A percentile compares a stretch with the other conserved stretches of the same genome.
Evolutionary conservation across 2,888 invertebrate genomes (phyloP).

Genomic region (Ennomos fuscantarius): DNA sequence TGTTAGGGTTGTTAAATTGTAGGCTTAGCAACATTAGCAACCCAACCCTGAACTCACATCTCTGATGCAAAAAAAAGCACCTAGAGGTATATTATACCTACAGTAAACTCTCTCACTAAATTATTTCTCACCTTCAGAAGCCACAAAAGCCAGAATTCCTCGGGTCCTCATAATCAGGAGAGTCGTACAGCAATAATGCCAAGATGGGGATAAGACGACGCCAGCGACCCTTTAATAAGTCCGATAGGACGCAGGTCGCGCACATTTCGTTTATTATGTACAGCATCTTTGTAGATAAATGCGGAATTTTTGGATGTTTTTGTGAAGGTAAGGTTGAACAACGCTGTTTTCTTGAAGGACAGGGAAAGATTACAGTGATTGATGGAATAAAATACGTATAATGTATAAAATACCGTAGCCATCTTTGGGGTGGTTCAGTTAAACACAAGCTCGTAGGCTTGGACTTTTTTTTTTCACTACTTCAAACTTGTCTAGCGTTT

Average conservation of each 20-base stretch:
- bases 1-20: too few species aligned
- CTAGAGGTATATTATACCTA: not conserved
- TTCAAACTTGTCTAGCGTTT: too few species aligned
- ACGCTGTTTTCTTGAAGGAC: slow-evolving; percentile 20
- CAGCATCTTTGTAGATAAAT: slow-evolving; percentile 40
- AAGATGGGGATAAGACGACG: slow-evolving; percentile 48
- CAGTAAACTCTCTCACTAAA: not conserved
- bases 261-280: slow-evolving; percentile 39
- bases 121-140: slow-evolving; percentile 20
- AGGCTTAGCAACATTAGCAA: too few species aligned
- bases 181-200: slow-evolving; percentile 50
- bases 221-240: slow-evolving; percentile 53
- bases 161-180: slow-evolving; percentile 47
- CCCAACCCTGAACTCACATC: too few species aligned
- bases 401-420: too few species aligned
- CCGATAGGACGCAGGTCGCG: slow-evolving; percentile 49
- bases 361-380: not conserved
- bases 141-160: slow-evolving; percentile 36
- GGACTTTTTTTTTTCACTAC: too few species aligned
- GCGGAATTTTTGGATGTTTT: slow-evolving; percentile 35
- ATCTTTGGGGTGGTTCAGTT: too few species aligned
- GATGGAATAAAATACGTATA: not conserved
- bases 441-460: too few species aligned
- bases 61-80: too few species aligned
- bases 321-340: slow-evolving; percentile 39